A percentile compares a stretch with the other conserved stretches of the same genome.
Evolutionary conservation across 2,113 vertebrate genomes (phyloP).

Genomic region (Cochlearius cochlearius): DNA sequence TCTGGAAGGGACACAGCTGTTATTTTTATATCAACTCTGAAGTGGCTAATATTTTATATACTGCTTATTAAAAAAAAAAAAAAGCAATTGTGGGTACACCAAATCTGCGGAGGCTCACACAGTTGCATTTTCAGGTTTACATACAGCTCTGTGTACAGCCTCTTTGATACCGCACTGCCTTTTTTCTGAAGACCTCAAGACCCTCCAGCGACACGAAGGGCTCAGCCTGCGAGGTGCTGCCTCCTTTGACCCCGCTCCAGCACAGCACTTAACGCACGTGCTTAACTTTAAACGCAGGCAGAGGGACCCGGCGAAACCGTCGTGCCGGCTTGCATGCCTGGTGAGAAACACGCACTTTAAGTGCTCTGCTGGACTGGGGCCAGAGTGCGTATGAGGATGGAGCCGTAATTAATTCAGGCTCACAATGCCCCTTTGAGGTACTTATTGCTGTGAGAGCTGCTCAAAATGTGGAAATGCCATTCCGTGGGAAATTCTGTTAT

Average conservation of each 20-base stretch:
- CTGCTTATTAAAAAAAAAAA: background rate
- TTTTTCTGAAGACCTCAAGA: background rate
- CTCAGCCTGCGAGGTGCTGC: background rate
- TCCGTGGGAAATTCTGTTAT: background rate
- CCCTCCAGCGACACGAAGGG: background rate
- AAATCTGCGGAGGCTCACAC: background rate
- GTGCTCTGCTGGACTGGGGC: background rate
- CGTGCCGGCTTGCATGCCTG: rapidly evolving
- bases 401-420: background rate
- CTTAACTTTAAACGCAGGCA: background rate
- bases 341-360: rapidly evolving
- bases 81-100: background rate
- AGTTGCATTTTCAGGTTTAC: background rate
- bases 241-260: background rate
- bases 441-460: background rate
- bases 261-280: rapidly evolving
- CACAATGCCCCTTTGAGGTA: background rate
- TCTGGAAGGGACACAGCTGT: background rate
- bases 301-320: background rate
- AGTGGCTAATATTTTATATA: background rate
- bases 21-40: background rate
- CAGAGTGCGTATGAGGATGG: background rate
- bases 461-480: background rate
- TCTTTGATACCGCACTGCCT: background rate
- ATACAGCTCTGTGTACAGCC: background rate